Evolutionary conservation across 2,113 vertebrate species (phyloP).

Genomic region (Danionella cerebrum): DNA sequence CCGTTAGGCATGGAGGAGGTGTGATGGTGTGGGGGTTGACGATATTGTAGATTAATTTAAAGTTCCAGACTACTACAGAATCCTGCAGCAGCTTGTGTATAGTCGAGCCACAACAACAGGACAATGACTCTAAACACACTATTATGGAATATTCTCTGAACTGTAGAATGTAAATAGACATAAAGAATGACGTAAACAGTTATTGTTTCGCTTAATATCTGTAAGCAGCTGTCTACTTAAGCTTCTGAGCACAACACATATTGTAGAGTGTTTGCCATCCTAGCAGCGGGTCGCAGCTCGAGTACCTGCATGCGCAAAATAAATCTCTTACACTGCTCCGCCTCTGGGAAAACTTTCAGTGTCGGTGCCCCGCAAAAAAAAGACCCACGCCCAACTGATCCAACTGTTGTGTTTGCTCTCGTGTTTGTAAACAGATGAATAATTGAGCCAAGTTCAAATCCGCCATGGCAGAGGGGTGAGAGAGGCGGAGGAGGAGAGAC

Average conservation of each 20-base stretch:
- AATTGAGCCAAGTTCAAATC: conserved; percentile 75
- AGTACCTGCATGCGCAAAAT: conserved; percentile 7
- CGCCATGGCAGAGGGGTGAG: conserved; percentile 67
- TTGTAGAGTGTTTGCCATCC: conserved; percentile 10
- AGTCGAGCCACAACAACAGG: too few species aligned
- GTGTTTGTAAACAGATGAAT: conserved; percentile 82
- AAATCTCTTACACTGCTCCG: conserved; percentile 15
- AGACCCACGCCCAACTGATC: conserved; percentile 13
- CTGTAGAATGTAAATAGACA: too few species aligned
- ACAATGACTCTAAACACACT: too few species aligned
- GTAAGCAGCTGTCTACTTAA: conserved; percentile 9
- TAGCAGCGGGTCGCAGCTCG: conserved; percentile 8
- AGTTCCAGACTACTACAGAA: too few species aligned
- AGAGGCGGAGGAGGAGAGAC: conserved; percentile 75
- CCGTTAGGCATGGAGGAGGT: too few species aligned
- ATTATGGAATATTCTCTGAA: too few species aligned
- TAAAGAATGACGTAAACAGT: too few species aligned
- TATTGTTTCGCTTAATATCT: not conserved
- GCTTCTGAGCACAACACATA: not conserved
- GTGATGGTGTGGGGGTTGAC: too few species aligned
- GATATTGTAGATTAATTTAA: too few species aligned
- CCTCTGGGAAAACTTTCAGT: conserved; percentile 22
- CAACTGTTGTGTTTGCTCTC: conserved; percentile 28
- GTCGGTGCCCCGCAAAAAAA: conserved; percentile 12
- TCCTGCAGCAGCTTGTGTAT: too few species aligned